Base-by-base conservation (phyloP, 2,797 vertebrate species). In the Halcyon badia region DNA sequence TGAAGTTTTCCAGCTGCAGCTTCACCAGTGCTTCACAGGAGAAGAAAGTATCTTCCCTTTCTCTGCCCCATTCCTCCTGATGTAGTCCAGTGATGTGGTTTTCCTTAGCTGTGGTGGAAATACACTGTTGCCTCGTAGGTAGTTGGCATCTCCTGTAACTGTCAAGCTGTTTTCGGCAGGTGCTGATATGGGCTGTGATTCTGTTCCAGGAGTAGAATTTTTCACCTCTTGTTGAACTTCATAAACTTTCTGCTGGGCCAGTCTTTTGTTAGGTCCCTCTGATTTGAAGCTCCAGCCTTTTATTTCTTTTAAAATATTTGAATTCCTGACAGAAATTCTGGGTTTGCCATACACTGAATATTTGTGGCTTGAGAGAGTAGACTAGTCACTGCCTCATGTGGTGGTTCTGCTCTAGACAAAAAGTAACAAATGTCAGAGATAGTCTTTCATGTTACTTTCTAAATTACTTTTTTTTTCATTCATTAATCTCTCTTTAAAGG, bases 121-220 rank as follows among this genome's bases (percentile, higher is more conserved):
- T 57, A 22, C 7, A 2, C 28, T 39, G 6, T 14, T 78, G 22
- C 5, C 28, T 64, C 0, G 0, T 31, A 26, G 12, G 22, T 33
- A 14, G 35, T 1, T 79, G 85, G 44, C 17, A 57, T 61, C 33
- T 85, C 28, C 28, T 39, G 31, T 44, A 82, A 19, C 16, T 51
- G 14, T 49, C 49, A n/a, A 61, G 25, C 19, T 64, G 8, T 71
- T 71, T 78, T 12, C 57, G 49, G 61, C 42, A 80, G 41, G 20
- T 95, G 51, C 35, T 62, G 37, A 28, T 87, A 51, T 0, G 0
- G 8, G 41, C 54, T 76, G 13, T 52, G 12, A 12, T 78, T 57
- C 71, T 93, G 42, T n/a, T 37, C 28, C 28, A 37, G 41, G n/a
- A 88, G 17, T 28, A 82, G 31, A 87, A 60, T 19, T 84, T 75